Evolutionary conservation across 2,113 vertebrate species (phyloP).

Genomic region (Polyodon spathula): DNA sequence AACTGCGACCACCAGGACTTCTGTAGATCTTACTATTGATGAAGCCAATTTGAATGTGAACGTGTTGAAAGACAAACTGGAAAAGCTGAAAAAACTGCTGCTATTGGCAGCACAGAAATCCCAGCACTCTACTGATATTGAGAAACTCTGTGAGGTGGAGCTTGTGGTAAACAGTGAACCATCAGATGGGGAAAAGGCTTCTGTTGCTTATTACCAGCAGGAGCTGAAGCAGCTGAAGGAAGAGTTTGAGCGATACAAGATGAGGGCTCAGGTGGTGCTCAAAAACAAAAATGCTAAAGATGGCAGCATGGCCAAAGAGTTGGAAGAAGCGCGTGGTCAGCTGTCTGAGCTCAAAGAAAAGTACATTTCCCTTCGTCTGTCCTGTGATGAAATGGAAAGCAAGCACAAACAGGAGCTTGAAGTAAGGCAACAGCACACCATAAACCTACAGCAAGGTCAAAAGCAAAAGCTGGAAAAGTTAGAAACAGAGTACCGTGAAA

Average conservation of each 20-base stretch:
- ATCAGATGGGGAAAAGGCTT: conserved; percentile 52
- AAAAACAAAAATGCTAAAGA: conserved; percentile 79
- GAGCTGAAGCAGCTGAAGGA: conserved; percentile 85
- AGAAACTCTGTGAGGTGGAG: conserved; percentile 46
- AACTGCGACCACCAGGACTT: conserved; percentile 51
- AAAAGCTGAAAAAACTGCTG: conserved; percentile 70
- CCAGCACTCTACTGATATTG: conserved; percentile 45
- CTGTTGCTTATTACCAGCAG: conserved; percentile 62
- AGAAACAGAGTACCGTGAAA: conserved; percentile 61
- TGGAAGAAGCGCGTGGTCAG: conserved; percentile 78
- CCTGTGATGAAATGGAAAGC: conserved; percentile 58
- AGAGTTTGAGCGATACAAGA: conserved; percentile 90
- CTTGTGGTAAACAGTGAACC: conserved; percentile 27
- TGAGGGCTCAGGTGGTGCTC: conserved; percentile 77
- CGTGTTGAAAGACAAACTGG: conserved; percentile 68
- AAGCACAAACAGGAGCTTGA: conserved; percentile 54
- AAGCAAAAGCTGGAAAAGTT: conserved; percentile 66
- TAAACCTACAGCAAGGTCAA: conserved; percentile 59
- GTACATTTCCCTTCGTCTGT: conserved; percentile 72
- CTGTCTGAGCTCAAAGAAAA: conserved; percentile 80
- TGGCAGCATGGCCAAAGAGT: conserved; percentile 62
- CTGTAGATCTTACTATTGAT: conserved; percentile 44
- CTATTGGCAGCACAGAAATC: conserved; percentile 53
- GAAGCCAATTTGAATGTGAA: conserved; percentile 64
- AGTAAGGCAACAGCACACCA: conserved; percentile 47